A percentile compares a stretch with the other conserved stretches of the same genome.
These are phyloP conservation scores for Cydia fagiglandana DNA, from an alignment of 1,140 invertebrate genomes.

Conservation along the genomic window DNA sequence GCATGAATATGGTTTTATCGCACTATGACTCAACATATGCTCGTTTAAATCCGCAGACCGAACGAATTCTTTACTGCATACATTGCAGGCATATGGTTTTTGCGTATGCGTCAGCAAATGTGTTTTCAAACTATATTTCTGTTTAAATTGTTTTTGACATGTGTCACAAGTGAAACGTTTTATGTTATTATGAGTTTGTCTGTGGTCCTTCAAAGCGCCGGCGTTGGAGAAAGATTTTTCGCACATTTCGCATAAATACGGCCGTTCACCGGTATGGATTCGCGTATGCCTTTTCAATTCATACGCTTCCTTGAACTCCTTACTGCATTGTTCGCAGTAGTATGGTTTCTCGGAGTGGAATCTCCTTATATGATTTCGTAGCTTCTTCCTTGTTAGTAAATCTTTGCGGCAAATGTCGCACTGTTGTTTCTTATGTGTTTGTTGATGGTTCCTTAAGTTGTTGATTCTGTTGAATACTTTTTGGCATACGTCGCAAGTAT, in stretches of 20 bases:
- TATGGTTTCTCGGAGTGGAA: background rate
- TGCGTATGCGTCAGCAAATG: background rate
- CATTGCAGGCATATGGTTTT: background rate
- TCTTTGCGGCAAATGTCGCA: background rate
- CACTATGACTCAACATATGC: background rate
- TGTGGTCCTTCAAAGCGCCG: background rate
- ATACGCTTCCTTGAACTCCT: background rate
- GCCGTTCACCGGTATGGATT: background rate
- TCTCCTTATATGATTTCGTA: background rate
- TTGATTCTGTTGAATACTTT: slow-evolving; percentile 3
- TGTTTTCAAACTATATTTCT: slow-evolving; percentile 1
- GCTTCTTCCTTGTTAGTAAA: background rate
- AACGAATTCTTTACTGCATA: background rate
- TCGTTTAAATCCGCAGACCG: background rate
- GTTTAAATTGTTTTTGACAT: background rate
- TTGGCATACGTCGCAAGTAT: background rate
- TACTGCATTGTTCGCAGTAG: background rate
- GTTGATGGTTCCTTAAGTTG: background rate
- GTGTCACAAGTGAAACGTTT: background rate
- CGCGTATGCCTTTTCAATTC: background rate
- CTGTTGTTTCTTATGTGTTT: background rate
- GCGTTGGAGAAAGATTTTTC: background rate
- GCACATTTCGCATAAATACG: background rate
- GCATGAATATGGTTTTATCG: background rate
- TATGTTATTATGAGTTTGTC: background rate